Conservation (phyloP, 2,113 vertebrate species). For the Lanius collurio region DNA sequence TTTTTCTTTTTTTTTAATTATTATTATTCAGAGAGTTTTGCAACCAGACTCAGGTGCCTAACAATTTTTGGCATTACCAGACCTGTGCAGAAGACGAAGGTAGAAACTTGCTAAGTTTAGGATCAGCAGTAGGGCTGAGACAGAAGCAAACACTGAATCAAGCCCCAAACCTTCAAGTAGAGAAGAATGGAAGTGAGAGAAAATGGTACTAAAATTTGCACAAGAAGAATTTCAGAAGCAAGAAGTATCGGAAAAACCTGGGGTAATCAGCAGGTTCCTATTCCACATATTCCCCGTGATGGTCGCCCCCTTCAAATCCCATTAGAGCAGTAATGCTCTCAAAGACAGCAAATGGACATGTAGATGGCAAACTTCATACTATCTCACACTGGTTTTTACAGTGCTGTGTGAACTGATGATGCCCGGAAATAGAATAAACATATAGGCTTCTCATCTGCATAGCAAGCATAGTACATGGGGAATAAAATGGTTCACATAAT, state of each 20-base stretch:
- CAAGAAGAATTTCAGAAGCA: background rate
- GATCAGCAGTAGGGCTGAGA: background rate
- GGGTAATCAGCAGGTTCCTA: background rate
- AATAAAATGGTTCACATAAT: background rate
- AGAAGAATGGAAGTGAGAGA: background rate
- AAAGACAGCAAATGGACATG: background rate
- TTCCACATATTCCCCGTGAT: accelerated
- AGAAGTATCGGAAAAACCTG: background rate
- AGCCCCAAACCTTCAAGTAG: background rate
- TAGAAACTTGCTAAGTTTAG: background rate
- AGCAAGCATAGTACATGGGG: background rate
- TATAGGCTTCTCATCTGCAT: background rate
- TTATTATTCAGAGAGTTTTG: background rate
- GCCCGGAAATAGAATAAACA: background rate
- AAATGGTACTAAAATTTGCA: background rate
- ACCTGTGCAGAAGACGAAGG: background rate
- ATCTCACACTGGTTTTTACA: background rate
- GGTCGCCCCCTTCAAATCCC: background rate
- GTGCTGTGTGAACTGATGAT: background rate
- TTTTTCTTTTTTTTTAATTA: background rate
- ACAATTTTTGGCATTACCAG: background rate
- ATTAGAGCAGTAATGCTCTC: background rate
- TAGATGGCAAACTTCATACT: background rate
- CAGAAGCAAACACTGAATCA: background rate
- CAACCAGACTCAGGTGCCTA: background rate